phyloP scores from a whole-genome alignment of 2,797 vertebrate genomes.

The Pterois miles region DNA sequence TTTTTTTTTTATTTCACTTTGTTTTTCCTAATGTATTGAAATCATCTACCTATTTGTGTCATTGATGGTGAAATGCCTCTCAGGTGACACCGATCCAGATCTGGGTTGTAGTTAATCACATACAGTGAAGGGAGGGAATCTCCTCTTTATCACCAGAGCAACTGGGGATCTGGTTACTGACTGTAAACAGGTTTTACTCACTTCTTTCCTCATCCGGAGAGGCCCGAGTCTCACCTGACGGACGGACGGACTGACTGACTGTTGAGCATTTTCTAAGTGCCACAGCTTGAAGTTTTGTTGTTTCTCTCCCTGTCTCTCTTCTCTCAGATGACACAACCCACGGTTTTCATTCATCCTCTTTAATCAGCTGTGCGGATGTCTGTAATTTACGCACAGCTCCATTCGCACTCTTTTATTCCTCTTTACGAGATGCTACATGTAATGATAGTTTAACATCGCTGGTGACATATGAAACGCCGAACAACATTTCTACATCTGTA shows the following conservation, averaged over 20 bases:
- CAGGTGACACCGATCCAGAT: too few species aligned
- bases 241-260: too few species aligned
- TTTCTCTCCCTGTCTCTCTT: background rate
- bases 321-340: slow-evolving; percentile 40
- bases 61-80: too few species aligned
- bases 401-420: background rate
- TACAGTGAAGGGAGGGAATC: background rate
- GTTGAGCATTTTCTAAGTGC: too few species aligned
- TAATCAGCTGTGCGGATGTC: background rate
- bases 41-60: too few species aligned
- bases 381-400: background rate
- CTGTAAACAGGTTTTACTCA: background rate
- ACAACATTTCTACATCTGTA: background rate
- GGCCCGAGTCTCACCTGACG: background rate
- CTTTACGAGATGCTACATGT: accelerated
- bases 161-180: background rate
- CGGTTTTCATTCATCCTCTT: slow-evolving; percentile 16
- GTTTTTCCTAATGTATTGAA: too few species aligned
- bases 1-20: too few species aligned
- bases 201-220: background rate
- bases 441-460: accelerated
- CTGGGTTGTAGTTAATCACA: too few species aligned
- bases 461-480: background rate
- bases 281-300: too few species aligned
- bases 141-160: background rate